Percentiles rank a stretch among this genome's conserved stretches.
phyloP scores from a whole-genome alignment of 2,113 vertebrate genomes.

The Phodopus roborovskii region DNA sequence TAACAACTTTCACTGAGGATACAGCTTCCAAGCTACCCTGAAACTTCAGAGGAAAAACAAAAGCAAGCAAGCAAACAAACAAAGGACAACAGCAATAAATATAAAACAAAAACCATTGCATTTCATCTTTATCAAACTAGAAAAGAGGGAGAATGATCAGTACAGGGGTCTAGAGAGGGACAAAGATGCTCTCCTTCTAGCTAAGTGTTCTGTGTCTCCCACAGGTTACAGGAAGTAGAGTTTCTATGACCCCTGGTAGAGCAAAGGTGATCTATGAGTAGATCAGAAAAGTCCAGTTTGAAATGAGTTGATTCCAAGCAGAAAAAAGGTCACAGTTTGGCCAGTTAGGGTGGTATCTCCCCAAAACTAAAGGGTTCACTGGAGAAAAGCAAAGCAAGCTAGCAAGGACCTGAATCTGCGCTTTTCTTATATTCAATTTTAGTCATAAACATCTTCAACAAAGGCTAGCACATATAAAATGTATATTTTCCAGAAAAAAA shows the following conservation, averaged over 20 bases:
- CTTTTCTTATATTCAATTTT: background rate
- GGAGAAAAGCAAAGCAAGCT: background rate
- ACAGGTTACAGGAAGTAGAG: background rate
- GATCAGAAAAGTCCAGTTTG: background rate
- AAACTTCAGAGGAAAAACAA: background rate
- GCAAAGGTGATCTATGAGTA: background rate
- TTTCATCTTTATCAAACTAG: background rate
- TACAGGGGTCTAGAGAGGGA: background rate
- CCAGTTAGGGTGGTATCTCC: background rate
- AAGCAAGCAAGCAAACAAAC: background rate
- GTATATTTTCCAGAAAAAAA: background rate
- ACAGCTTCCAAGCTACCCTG: background rate
- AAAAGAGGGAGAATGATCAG: background rate
- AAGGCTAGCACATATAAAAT: conserved; percentile 4
- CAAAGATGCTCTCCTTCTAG: no score
- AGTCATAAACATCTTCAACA: background rate
- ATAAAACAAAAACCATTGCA: background rate
- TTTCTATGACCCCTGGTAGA: background rate
- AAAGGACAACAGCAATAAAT: no score
- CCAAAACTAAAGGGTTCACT: background rate
- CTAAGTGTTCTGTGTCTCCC: background rate
- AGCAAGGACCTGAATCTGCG: background rate
- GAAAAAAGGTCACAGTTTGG: background rate
- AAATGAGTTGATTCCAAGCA: background rate
- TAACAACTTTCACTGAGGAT: background rate